A percentile compares a stretch with the other conserved stretches of the same genome.
These are phyloP conservation scores for Beroe ovata DNA, from an alignment of 37 sponge, comb jelly and placozoan genomes.

Conservation along the genomic window DNA sequence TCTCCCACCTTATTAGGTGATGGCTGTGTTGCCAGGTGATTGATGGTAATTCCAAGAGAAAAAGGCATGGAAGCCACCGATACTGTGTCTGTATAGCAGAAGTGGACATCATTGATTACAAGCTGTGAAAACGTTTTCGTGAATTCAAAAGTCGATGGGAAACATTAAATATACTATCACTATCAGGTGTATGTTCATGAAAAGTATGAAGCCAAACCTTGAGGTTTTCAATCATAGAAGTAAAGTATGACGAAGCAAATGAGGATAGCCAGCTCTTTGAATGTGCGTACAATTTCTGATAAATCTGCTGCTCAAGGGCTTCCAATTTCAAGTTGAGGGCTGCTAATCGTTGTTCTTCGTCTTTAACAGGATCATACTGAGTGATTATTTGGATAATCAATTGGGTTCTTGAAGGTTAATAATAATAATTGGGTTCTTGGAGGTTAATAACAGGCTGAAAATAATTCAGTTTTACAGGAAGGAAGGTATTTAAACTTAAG, in stretches of 20 bases:
- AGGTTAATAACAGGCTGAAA: no score
- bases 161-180: no score
- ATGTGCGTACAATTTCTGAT: slow-evolving; percentile 35
- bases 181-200: no score
- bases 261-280: slow-evolving; percentile 57
- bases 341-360: slow-evolving; percentile 45
- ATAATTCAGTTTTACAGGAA: no score
- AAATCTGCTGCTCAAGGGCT: slow-evolving; percentile 58
- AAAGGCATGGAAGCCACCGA: slow-evolving; percentile 73
- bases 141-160: no score
- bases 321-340: slow-evolving; percentile 45
- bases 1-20: slow-evolving; percentile 59
- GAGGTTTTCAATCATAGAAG: slow-evolving; percentile 47
- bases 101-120: slow-evolving; percentile 81
- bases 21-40: slow-evolving; percentile 78
- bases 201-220: no score
- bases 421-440: no score
- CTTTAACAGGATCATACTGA: slow-evolving; percentile 53
- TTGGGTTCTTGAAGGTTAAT: no score
- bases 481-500: no score
- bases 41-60: slow-evolving; percentile 77
- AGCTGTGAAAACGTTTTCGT: no score
- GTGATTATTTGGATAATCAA: no score
- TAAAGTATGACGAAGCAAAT: slow-evolving; percentile 57
- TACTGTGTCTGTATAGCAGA: slow-evolving; percentile 84